Conservation (phyloP, 1,140 invertebrate genomes). For the Cataglyphis hispanica region DNA sequence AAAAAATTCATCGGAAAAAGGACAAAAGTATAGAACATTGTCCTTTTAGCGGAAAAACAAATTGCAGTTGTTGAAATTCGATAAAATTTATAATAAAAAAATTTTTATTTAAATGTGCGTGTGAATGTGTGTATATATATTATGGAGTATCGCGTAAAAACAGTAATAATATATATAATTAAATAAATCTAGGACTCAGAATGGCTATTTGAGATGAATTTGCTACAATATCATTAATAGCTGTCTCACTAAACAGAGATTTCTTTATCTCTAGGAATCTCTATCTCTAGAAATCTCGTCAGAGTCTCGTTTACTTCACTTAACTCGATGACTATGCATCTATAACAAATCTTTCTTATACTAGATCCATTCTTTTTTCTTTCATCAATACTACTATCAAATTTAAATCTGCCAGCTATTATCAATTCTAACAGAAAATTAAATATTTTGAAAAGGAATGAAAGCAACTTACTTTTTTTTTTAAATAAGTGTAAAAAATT, state of each 20-base stretch:
- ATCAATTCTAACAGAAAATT: background rate
- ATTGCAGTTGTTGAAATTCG: background rate
- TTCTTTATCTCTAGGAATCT: conserved; percentile 22
- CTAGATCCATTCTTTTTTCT: too few species aligned
- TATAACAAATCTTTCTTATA: conserved; percentile 7
- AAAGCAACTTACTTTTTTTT: background rate
- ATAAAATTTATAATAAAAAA: background rate
- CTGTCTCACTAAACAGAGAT: background rate
- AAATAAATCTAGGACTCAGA: background rate
- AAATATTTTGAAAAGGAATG: background rate
- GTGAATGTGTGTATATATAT: background rate
- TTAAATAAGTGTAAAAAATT: background rate
- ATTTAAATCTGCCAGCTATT: background rate
- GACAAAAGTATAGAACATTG: background rate
- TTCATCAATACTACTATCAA: background rate
- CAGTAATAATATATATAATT: background rate
- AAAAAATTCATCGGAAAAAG: background rate
- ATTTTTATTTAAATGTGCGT: background rate
- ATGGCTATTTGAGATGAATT: background rate
- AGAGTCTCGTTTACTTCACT: conserved; percentile 18
- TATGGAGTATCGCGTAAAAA: background rate
- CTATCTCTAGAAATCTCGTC: conserved; percentile 34
- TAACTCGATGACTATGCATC: conserved; percentile 39
- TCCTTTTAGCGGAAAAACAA: background rate
- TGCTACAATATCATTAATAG: background rate